A percentile compares a stretch with the other conserved stretches of the same genome.
Evolutionary conservation across 2,113 vertebrate species (phyloP).

Genomic region (Etia nguti): DNA sequence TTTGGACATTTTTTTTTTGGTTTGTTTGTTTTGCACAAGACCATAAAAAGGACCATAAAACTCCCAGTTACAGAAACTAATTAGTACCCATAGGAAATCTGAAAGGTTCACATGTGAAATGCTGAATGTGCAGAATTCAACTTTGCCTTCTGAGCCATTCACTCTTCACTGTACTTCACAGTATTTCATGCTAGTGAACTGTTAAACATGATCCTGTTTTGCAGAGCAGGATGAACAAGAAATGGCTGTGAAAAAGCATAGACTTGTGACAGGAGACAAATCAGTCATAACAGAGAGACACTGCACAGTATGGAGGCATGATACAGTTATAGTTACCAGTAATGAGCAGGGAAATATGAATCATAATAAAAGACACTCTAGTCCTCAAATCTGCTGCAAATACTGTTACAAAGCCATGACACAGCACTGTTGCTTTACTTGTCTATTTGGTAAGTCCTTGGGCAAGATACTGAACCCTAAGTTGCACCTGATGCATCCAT

Average conservation of each 20-base stretch:
- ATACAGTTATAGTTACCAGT: neutral
- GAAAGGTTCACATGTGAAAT: neutral
- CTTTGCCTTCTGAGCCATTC: neutral
- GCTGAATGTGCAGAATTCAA: neutral
- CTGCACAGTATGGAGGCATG: neutral
- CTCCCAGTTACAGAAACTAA: neutral
- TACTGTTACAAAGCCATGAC: neutral
- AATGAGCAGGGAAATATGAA: conserved; percentile 7
- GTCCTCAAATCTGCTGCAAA: neutral
- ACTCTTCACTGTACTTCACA: neutral
- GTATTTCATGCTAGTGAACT: conserved; percentile 1
- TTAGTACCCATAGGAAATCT: neutral
- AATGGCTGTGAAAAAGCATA: neutral
- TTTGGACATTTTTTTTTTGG: neutral
- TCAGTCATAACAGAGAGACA: neutral
- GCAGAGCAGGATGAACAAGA: neutral
- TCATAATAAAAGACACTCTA: neutral
- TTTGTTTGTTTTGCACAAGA: neutral
- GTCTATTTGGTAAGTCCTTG: neutral
- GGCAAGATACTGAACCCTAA: neutral
- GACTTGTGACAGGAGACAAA: neutral
- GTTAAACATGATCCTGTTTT: conserved; percentile 7
- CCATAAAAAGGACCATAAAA: neutral
- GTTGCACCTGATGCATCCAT: neutral
- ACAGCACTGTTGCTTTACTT: neutral